phyloP scores from a whole-genome alignment of 2,113 vertebrate species.

The Pagrus major region DNA sequence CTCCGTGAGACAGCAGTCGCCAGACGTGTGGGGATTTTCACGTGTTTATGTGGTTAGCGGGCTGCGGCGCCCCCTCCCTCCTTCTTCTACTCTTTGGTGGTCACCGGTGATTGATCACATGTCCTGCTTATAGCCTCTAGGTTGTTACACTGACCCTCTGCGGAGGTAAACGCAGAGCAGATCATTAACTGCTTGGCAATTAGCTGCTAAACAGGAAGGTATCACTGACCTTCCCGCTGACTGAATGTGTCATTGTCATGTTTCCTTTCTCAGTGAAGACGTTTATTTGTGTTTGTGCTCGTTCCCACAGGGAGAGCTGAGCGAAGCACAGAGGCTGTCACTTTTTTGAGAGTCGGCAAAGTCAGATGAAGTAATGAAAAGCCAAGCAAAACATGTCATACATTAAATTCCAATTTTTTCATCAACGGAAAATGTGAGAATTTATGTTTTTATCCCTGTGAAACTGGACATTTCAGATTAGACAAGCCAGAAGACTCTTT shows the following conservation, averaged over 20 bases:
- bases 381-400: conserved; percentile 25
- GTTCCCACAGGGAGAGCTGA: conserved; percentile 50
- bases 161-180: conserved; percentile 47
- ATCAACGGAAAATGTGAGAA: conserved; percentile 16
- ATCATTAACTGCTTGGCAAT: conserved; percentile 69
- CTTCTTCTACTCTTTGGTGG: conserved; percentile 58
- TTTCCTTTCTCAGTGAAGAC: conserved; percentile 26
- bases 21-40: conserved; percentile 56
- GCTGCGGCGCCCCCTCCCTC: conserved; percentile 2
- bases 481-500: neutral
- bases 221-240: conserved; percentile 43
- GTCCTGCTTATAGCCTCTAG: conserved; percentile 31
- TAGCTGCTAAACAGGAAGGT: conserved; percentile 74
- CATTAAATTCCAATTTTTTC: neutral
- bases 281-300: conserved; percentile 53
- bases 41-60: conserved; percentile 69
- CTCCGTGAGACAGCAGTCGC: conserved; percentile 30
- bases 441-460: conserved; percentile 2
- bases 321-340: conserved; percentile 25
- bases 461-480: conserved; percentile 22
- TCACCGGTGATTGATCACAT: conserved; percentile 73
- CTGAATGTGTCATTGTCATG: conserved; percentile 57
- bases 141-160: conserved; percentile 59
- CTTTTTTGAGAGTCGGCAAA: conserved; percentile 17
- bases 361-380: neutral